These are phyloP conservation scores for Poecilobothrus nobilitatus DNA, from an alignment of 2,888 invertebrate species.

Conservation along the genomic window DNA sequence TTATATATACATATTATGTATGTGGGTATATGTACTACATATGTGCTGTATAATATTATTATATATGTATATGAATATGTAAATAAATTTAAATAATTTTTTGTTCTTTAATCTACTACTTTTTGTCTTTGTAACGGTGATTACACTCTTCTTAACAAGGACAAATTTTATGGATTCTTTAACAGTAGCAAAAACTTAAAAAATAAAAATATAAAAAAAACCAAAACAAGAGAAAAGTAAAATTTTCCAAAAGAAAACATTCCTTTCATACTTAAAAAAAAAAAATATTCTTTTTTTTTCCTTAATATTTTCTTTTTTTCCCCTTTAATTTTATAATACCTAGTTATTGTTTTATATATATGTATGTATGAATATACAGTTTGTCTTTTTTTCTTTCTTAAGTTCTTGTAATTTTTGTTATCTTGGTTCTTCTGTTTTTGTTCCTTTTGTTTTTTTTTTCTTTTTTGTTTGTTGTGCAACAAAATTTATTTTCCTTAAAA, in stretches of 20 bases:
- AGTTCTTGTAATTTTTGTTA: too few species aligned
- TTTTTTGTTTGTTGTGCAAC: too few species aligned
- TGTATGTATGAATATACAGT: too few species aligned
- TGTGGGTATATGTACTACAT: too few species aligned
- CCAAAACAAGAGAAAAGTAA: neutral
- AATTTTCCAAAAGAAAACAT: neutral
- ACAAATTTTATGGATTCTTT: constrained; percentile 1
- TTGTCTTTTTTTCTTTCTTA: neutral
- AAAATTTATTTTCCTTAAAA: neutral
- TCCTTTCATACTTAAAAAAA: neutral
- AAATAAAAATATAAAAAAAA: neutral
- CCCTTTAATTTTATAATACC: neutral
- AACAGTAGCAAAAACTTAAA: neutral
- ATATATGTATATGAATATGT: too few species aligned
- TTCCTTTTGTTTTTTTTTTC: too few species aligned
- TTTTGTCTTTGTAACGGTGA: neutral
- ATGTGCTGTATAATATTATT: too few species aligned
- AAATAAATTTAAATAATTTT: too few species aligned
- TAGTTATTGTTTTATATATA: too few species aligned
- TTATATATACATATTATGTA: too few species aligned
- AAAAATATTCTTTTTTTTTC: neutral
- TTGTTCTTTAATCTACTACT: too few species aligned
- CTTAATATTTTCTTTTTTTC: neutral
- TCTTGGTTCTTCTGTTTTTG: too few species aligned
- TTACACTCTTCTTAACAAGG: neutral